Base-by-base conservation (phyloP, 1,140 invertebrate species). In the Atta texana region DNA sequence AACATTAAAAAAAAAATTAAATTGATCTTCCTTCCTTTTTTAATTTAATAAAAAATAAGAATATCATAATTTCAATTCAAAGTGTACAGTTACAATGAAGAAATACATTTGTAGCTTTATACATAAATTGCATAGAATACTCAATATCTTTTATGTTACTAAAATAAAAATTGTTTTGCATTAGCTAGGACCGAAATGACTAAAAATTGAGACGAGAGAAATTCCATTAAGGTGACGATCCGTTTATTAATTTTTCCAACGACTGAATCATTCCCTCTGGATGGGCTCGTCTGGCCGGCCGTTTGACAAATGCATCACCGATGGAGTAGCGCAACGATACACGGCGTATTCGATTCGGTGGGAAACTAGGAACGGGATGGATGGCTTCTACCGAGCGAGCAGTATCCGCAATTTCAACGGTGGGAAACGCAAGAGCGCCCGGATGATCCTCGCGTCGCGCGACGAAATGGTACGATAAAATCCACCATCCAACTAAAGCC, bases 251-350 rank as follows among this genome's bases (percentile, higher is more conserved):
- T 84, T 84, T 63, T 63, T 74, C 21, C 80, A 51, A 75, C 69
- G 69, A 61, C 28, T n/a, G 39, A n/a, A 8, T 84, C 69, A 44
- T 74, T 74, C 34, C 18, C 80, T 63, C 16, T 75, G 39, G 80
- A 84, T 75, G 69, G 80, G n/a, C 39, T 61, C 80, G 68, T 61
- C 69, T 51, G 69, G 39, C 69, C 39, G 39, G 55, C 55, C 68
- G 85, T 81, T 86, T 86, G 85, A 86, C 85, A 86, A 86, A 86
- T 86, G 85, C 66, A 86, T 81, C 77, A n/a, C 55, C 80, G 69
- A 84, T 84, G 69, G 69, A 84, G 69, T 49, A n/a, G 68, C 53
- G 78, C 68, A 74, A 74, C 80, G 80, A 82, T 82, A 82, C 80
- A 74, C 68, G 80, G 69, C 55, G 80, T 57, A 74, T 84, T 84